Base-by-base conservation (phyloP, 2,113 vertebrate genomes). In the Myiozetetes cayanensis region DNA sequence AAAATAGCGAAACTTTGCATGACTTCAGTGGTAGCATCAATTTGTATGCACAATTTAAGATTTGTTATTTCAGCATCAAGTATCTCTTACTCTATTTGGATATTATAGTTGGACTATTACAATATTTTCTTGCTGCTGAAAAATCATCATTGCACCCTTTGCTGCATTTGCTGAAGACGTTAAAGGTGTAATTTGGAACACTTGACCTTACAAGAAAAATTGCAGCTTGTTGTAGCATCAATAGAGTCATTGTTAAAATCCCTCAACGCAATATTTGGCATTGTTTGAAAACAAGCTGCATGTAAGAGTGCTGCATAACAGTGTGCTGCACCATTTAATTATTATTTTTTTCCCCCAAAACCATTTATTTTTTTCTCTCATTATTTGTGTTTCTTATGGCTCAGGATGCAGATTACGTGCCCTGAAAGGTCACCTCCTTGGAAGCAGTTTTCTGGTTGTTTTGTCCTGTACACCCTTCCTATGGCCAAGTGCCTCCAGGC, bases 271-370 rank as follows among this genome's bases (percentile, higher is more conserved):
- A 5, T 30, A 20, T 37, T 78, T 24, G 11, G 9, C n/a, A 15
- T 7, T 70, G 16, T 65, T 89, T 81, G 52, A 61, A 86, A 87
- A 82, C 15, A 81, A 68, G 9, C 8, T 50, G 52, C n/a, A n/a
- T n/a, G n/a, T n/a, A n/a, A n/a, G n/a, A n/a, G n/a, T n/a, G 9
- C 8, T 50, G 52, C 22, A 27, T 35, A 58, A 8, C 50, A 27
- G 1, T 7, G 14, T 0, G 1, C 24, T 67, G 35, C 12, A 33
- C 14, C 23, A 4, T 72, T 63, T 59, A 41, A 59, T n/a, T 37
- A 17, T 10, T 24, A 33, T 21, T 41, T 33, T 33, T 77, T 74
- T 74, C 39, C 39, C 37, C 46, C 71, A 52, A 63, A 78, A 72
- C 2, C 33, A 27, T 22, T 58, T 24, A 8, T 2, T 39, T 90